Conservation (phyloP, 1,140 invertebrate genomes). For the Glossosoma conforme region DNA sequence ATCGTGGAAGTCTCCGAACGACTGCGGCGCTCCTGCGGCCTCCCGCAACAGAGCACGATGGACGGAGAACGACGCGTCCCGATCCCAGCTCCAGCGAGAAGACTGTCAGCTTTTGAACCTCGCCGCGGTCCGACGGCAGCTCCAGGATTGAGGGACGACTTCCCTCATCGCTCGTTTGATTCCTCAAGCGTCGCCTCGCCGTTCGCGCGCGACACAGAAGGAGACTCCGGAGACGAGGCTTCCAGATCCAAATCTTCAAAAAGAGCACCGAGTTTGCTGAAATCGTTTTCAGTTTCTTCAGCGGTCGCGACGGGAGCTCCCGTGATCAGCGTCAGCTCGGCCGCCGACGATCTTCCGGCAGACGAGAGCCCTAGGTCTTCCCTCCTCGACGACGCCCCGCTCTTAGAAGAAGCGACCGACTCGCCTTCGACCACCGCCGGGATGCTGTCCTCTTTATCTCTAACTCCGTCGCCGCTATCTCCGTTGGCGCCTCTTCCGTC, state of each 20-base stretch:
- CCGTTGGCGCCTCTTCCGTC: conserved; percentile 10
- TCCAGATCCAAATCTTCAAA: conserved; percentile 35
- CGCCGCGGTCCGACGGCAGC: conserved; percentile 38
- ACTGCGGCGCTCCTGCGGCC: conserved; percentile 51
- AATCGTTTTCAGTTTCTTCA: conserved; percentile 37
- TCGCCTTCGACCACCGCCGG: conserved; percentile 30
- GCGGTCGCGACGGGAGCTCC: conserved; percentile 48
- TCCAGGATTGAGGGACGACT: conserved; percentile 27
- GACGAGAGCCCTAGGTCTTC: conserved; percentile 32
- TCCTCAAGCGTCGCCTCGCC: conserved; percentile 31
- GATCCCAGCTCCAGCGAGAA: conserved; percentile 44
- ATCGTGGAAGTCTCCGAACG: conserved; percentile 55
- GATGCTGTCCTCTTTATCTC: conserved; percentile 34
- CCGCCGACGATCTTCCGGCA: conserved; percentile 54
- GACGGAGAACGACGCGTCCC: conserved; percentile 44
- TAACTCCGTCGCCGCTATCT: conserved; percentile 36
- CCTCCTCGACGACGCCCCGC: conserved; percentile 30
- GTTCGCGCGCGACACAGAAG: conserved; percentile 38
- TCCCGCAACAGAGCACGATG: conserved; percentile 58
- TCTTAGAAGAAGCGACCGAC: conserved; percentile 30
- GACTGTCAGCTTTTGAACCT: conserved; percentile 44
- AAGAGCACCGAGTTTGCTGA: conserved; percentile 38
- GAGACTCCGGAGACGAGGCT: conserved; percentile 12
- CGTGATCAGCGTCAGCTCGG: conserved; percentile 68
- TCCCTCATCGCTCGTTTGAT: conserved; percentile 31